Evolutionary conservation across 2,797 vertebrate genomes (phyloP).

Genomic region (Melanotaenia nigrans): DNA sequence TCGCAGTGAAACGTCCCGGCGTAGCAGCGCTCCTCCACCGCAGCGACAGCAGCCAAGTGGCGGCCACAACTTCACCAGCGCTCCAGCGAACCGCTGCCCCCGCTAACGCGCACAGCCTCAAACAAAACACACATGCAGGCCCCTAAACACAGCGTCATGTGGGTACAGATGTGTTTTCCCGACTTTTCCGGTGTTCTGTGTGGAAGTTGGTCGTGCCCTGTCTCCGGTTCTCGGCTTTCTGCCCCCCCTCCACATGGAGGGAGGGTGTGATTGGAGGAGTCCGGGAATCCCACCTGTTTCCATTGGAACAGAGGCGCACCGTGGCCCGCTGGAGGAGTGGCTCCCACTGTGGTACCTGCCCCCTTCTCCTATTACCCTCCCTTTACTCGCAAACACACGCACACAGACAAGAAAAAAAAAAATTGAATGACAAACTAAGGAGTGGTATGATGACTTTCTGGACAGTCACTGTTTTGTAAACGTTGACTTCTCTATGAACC

Average conservation of each 20-base stretch:
- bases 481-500: not conserved
- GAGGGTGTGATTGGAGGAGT: constrained; percentile 76
- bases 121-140: not conserved
- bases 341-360: constrained; percentile 49
- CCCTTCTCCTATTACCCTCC: not conserved
- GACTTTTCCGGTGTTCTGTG: constrained; percentile 63
- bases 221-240: constrained; percentile 54
- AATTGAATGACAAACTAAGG: constrained; percentile 16
- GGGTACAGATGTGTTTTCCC: constrained; percentile 41
- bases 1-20: constrained; percentile 52
- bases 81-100: constrained; percentile 14
- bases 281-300: constrained; percentile 81
- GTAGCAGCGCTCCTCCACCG: constrained; percentile 12
- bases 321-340: constrained; percentile 66
- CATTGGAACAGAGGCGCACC: constrained; percentile 78
- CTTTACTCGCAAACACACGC: not conserved
- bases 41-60: constrained; percentile 36
- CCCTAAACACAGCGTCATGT: constrained; percentile 2
- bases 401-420: not conserved
- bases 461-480: not conserved
- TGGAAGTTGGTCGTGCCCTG: constrained; percentile 70
- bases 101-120: not conserved
- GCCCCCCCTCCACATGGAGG: not conserved
- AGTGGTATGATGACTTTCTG: not conserved
- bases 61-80: constrained; percentile 23